Base-by-base conservation (phyloP, 2,888 invertebrate genomes). In the Sesamia inferens region DNA sequence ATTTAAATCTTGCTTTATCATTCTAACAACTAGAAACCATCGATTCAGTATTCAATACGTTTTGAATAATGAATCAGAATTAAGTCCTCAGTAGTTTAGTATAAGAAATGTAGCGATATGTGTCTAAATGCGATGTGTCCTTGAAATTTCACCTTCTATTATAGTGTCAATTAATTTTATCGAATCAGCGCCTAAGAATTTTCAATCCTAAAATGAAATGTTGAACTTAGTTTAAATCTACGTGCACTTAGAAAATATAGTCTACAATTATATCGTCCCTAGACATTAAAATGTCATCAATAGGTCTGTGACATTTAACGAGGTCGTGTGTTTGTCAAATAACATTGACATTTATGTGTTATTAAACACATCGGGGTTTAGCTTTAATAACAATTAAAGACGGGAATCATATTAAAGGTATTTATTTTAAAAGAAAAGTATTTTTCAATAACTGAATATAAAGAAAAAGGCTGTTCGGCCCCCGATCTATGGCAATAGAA, bases 241-340 rank as follows among this genome's bases (percentile, higher is more conserved):
- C 22, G 11, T 47, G 16, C 2, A 16, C 44, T 10, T 44, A 63
- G 6, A 44, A 42, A 71, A 42, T 47, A 48, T 24, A 6, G 19
- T 63, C 47, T 19, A 31, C 3, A 31, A 31, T 31, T 66, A 42
- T 47, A 48, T 24, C 3, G 19, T 63, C 47, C 19, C 24, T 24
- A 48, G 8, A 14, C 39, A 55, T 13, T 39, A 31, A n/a, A 68
- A 59, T 47, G 44, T n/a, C 62, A 59, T 2, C 44, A 22, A 55
- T 13, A 70, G n/a, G 42, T 24, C 39, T 47, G 8, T 76, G 79
- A 71, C 79, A 76, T 75, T 81, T 73, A 71, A 64, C 54, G 70
- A 76, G 65, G 61, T 62, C 69, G 39, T 71, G 31, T 67, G 31
- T 63, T 73, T 71, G 42, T 55, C 63, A 76, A 82, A 82, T 73